Evolutionary conservation across 2,797 vertebrate species (phyloP), one percentile per base, ranked within the genome.

Genomic region (Lepilemur ruficaudatus): DNA sequence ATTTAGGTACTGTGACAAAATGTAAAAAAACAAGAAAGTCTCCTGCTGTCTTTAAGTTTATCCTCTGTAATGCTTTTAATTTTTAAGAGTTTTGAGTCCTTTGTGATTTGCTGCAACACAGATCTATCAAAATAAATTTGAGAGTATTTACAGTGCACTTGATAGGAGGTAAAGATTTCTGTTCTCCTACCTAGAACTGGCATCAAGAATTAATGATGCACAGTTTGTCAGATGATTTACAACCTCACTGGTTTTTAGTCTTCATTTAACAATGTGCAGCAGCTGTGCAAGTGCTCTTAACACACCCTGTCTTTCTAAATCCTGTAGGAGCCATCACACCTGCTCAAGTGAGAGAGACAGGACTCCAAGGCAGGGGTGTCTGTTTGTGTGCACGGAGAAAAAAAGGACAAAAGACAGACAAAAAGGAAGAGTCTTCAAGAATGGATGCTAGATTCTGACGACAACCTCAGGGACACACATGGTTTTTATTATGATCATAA

Each of bases 161-260:
- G 55, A 50, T 83, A 69, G 83, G 35, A 97, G 1, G 0, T 80
- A 73, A 95, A 97, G 41, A 91, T 72, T 94, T 94, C 95, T 87
- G 91, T 50, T 94, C 73, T 72, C 80, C 43, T 25, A 70, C 50
- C 67, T 63, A 1, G 4, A 78, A 93, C n/a, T 69, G 80, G 89
- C 75, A 83, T 83, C 84, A 72, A 90, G 80, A 95, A 92, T 84
- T 91, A 98, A 96, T 52, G 70, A 72, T 3, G 20, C 13, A 28
- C 75, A 91, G 72, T 83, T 90, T 57, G 55, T 32, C 48, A 13
- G 25, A 22, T 46, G 80, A 93, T 91, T 80, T 89, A 85, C 18
- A 79, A 83, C 73, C 76, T 93, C 48, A 17, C n/a, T 84, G 20
- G 23, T 13, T 82, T 95, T 80, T 32, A 4, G 57, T 96, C 85